Base-by-base conservation (phyloP, 2,888 invertebrate species). In the Caenorhabditis parvicauda region DNA sequence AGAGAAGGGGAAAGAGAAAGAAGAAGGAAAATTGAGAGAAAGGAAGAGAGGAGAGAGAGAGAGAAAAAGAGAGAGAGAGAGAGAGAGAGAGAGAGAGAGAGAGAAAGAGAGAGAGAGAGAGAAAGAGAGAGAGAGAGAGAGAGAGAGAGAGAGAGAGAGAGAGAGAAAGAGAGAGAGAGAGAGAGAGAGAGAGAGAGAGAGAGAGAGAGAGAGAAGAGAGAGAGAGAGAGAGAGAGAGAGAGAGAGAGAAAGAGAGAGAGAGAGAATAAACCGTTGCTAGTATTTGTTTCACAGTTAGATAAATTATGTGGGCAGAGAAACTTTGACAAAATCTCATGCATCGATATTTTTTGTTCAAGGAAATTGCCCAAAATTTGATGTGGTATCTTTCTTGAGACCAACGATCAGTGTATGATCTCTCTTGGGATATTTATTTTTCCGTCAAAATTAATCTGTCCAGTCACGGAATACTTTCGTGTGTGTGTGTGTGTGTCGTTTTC, bases 91-190 rank as follows among this genome's bases (percentile, higher is more conserved):
- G 43, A 53, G 47, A 42, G 28, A 28, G 49, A 49, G 19, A 38
- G 50, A 55, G 32, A 39, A 42, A 52, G 56, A 46, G 50, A 25
- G 45, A 37, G 27, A 28, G 14, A 21, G 19, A 19, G 52, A 24
- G 42, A 21, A 25, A 17, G 22, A 22, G 14, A n/a, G 38, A 17
- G 38, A 37, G 35, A 44, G n/a, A 38, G 38, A 43, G 47, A 38
- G 51, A 37, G 32, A 25, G 19, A 12, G 9, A 24, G 54, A 27
- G 47, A 24, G 48, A 50, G 47, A 46, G 19, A 48, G 38, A 48
- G 32, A 47, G 35, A 24, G 22, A 17, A 51, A 51, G 5, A 37
- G 28, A 27, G 46, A 50, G 46, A 14, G 25, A 37, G 35, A 25
- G 47, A 38, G 38, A 43, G 47, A 38, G 51, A 37, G 32, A 25